phyloP scores from a whole-genome alignment of 2,113 vertebrate genomes.

The Tympanuchus pallidicinctus region DNA sequence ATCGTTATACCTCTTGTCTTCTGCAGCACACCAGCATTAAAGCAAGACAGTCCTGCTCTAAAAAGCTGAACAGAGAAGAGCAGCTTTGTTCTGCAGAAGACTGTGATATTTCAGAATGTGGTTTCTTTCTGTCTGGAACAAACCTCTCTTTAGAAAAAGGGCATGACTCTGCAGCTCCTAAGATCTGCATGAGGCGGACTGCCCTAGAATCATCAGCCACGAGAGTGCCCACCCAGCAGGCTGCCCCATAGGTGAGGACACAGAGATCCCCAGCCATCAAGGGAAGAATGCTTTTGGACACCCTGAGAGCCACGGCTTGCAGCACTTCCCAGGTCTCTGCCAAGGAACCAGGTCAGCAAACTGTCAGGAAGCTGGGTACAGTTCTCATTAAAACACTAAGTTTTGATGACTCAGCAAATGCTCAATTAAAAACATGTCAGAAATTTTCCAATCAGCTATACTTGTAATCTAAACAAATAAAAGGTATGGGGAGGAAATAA shows the following conservation, averaged over 20 bases:
- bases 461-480: conserved; percentile 50
- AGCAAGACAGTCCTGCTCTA: not conserved
- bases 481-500: conserved; percentile 24
- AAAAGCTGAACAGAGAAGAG: not conserved
- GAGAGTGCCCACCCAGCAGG: not conserved
- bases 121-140: not conserved
- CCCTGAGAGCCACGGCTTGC: conserved; percentile 32
- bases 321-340: conserved; percentile 55
- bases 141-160: not conserved
- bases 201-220: not conserved
- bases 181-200: not conserved
- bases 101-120: not conserved
- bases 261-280: conserved; percentile 4
- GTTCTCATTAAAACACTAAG: conserved; percentile 40
- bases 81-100: not conserved
- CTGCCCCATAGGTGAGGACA: conserved; percentile 31
- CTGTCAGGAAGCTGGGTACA: conserved; percentile 50
- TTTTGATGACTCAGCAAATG: conserved; percentile 61
- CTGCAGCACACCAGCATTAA: not conserved
- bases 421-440: conserved; percentile 46
- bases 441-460: conserved; percentile 40
- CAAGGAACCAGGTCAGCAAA: conserved; percentile 58
- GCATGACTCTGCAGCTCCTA: not conserved
- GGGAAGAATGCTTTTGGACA: conserved; percentile 23
- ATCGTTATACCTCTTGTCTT: not conserved